Percentiles rank a stretch among this genome's conserved stretches.
Conservation (phyloP, 2,888 invertebrate genomes). For the Aethes cnicana region DNA sequence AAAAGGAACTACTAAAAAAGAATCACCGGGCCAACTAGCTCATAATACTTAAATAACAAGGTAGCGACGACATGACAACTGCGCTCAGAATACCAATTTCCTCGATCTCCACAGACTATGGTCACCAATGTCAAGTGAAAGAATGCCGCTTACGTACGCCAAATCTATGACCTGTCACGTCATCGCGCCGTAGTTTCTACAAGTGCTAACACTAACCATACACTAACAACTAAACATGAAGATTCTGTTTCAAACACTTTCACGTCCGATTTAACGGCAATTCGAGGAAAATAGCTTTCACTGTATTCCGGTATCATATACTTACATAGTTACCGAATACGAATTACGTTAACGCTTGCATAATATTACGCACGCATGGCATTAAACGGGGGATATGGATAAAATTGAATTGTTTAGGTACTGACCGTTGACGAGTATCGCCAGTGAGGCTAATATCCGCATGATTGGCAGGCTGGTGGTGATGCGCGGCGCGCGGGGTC, state of each 20-base stretch:
- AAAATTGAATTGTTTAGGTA: constrained; percentile 37
- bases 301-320: constrained; percentile 60
- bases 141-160: constrained; percentile 45
- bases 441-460: constrained; percentile 70
- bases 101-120: constrained; percentile 59
- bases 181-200: constrained; percentile 37
- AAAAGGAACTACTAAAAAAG: too few relatives aligned
- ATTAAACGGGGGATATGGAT: neutral
- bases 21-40: too few relatives aligned
- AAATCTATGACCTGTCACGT: constrained; percentile 50
- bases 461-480: constrained; percentile 54
- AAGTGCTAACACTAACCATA: constrained; percentile 26
- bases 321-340: too few relatives aligned
- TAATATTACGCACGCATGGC: constrained; percentile 55
- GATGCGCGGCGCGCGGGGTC: constrained; percentile 52
- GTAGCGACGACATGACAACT: too few relatives aligned
- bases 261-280: constrained; percentile 11
- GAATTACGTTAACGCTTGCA: constrained; percentile 73
- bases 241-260: constrained; percentile 6
- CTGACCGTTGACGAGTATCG: constrained; percentile 72
- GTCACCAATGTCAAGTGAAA: constrained; percentile 76
- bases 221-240: neutral
- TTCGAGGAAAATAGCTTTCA: constrained; percentile 59
- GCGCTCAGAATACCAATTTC: constrained; percentile 62
- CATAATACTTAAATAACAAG: too few relatives aligned